Evolutionary conservation across 2,113 vertebrate genomes (phyloP).

Genomic region (Danionella cerebrum): DNA sequence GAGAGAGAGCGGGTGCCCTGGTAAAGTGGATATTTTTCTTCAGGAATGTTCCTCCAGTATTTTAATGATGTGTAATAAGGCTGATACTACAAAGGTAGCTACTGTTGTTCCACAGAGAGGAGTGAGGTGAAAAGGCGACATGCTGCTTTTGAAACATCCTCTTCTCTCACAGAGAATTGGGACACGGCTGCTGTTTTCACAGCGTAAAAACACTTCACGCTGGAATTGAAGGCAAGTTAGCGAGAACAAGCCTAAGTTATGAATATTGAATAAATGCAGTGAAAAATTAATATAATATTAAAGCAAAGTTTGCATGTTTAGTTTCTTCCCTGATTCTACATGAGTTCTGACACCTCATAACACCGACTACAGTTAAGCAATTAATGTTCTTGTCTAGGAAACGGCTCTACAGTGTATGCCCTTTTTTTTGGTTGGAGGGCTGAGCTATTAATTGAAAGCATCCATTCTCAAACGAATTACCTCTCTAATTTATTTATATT

Average conservation of each 20-base stretch:
- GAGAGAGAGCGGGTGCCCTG: background rate
- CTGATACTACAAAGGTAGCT: constrained; percentile 62
- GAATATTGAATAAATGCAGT: constrained; percentile 54
- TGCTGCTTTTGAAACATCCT: constrained; percentile 27
- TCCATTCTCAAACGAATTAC: constrained; percentile 69
- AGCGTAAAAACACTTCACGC: background rate
- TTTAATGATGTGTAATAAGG: constrained; percentile 74
- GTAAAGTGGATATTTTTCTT: constrained; percentile 43
- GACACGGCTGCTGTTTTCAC: constrained; percentile 4
- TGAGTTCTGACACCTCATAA: constrained; percentile 44
- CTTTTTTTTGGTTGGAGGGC: constrained; percentile 40
- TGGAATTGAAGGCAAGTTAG: constrained; percentile 29
- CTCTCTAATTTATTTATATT: constrained; percentile 75
- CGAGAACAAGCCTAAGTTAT: constrained; percentile 52
- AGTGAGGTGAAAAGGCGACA: constrained; percentile 31
- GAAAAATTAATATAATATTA: constrained; percentile 65
- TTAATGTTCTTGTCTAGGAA: constrained; percentile 60
- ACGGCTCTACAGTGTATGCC: constrained; percentile 15
- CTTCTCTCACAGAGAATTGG: constrained; percentile 12
- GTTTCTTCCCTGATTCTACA: constrained; percentile 46
- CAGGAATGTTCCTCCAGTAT: constrained; percentile 54
- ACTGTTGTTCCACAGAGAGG: constrained; percentile 30
- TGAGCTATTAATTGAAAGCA: constrained; percentile 62
- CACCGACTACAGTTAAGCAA: constrained; percentile 48
- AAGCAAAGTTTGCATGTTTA: constrained; percentile 56